Evolutionary conservation across 1,140 invertebrate species (phyloP).

Genomic region (Drosophila biarmipes): DNA sequence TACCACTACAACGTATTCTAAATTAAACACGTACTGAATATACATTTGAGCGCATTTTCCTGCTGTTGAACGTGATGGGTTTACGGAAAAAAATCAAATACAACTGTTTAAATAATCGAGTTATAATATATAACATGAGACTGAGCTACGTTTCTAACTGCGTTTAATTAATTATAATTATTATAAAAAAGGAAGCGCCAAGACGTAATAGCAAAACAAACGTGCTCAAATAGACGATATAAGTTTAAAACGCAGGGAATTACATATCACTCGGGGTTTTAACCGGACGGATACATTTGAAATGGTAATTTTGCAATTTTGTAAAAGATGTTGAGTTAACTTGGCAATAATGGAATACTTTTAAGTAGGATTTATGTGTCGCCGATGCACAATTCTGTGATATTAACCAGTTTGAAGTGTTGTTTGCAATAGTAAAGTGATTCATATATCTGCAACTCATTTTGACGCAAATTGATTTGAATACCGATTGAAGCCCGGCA

Average conservation of each 20-base stretch:
- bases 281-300: too few species aligned
- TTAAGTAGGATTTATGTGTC: neutral
- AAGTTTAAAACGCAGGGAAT: too few species aligned
- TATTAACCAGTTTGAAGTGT: neutral
- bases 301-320: too few species aligned
- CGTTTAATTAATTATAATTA: too few species aligned
- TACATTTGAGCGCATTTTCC: neutral
- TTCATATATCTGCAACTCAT: slow-evolving; percentile 1
- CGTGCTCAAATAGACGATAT: too few species aligned
- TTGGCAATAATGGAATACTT: neutral
- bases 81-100: neutral
- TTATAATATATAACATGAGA: neutral
- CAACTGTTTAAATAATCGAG: neutral
- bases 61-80: slow-evolving; percentile 4
- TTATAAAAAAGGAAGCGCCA: too few species aligned
- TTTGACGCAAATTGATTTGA: slow-evolving; percentile 16
- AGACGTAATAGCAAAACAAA: too few species aligned
- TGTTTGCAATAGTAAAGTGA: neutral
- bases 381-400: neutral
- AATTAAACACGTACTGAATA: neutral
- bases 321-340: too few species aligned
- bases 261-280: too few species aligned
- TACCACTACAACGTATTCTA: neutral
- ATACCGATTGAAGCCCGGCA: slow-evolving; percentile 43
- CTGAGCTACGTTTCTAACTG: neutral